Conservation (phyloP, 2,797 vertebrate species). For the Cyprinella venusta region DNA sequence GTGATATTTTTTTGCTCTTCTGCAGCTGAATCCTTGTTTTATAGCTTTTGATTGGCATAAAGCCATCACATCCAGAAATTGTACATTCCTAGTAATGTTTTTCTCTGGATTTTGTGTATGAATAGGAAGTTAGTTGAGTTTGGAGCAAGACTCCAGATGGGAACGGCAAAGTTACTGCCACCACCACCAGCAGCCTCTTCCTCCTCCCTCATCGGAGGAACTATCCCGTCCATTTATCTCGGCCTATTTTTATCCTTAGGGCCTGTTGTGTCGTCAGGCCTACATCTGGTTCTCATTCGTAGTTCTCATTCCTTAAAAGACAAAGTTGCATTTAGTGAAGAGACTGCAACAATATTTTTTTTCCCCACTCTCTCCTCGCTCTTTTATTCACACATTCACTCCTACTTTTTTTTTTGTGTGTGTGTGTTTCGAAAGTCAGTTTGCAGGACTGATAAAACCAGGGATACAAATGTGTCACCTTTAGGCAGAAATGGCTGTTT, state of each 20-base stretch:
- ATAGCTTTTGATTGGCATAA: neutral
- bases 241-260: conserved; percentile 60
- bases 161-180: neutral
- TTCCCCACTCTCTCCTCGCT: neutral
- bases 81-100: neutral
- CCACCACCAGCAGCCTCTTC: conserved; percentile 1
- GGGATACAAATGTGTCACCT: neutral
- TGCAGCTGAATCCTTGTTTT: neutral
- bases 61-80: neutral
- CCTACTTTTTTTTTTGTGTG: too few relatives aligned
- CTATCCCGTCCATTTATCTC: conserved; percentile 50
- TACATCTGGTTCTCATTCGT: conserved; percentile 84
- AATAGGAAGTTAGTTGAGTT: conserved; percentile 23
- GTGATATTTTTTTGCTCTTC: neutral
- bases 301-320: conserved; percentile 77
- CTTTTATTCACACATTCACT: conserved; percentile 15
- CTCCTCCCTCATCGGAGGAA: conserved; percentile 18
- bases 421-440: neutral
- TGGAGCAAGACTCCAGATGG: neutral
- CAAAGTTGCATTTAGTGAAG: conserved; percentile 55
- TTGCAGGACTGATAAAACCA: neutral
- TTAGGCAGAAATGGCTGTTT: neutral
- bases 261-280: conserved; percentile 67
- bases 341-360: conserved; percentile 33
- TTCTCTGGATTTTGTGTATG: neutral